phyloP scores from a whole-genome alignment of 2,113 vertebrate genomes.

The Arizona elegans region DNA sequence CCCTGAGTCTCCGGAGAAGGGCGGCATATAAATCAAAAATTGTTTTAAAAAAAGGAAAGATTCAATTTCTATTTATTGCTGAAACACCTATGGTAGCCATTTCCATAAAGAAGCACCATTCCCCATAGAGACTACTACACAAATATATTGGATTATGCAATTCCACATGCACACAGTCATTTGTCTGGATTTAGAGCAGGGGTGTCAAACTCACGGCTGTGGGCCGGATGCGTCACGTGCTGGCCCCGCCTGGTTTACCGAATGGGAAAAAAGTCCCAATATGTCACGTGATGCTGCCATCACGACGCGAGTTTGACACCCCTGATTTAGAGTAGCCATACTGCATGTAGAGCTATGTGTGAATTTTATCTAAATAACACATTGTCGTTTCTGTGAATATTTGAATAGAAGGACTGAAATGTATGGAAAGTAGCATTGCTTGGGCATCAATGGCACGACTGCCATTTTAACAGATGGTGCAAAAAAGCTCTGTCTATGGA shows the following conservation, averaged over 20 bases:
- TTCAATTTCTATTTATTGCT: neutral
- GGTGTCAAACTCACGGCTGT: no score
- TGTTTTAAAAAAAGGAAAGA: no score
- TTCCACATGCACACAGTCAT: neutral
- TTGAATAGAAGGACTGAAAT: neutral
- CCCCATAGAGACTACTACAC: neutral
- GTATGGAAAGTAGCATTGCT: neutral
- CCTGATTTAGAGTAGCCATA: neutral
- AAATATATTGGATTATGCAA: neutral
- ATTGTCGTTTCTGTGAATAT: neutral
- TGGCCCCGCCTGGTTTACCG: no score
- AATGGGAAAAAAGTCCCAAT: no score
- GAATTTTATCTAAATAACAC: neutral
- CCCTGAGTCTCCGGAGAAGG: no score
- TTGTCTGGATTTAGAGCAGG: neutral
- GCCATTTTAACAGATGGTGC: neutral
- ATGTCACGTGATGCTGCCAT: no score
- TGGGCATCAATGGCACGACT: neutral
- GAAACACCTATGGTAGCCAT: neutral
- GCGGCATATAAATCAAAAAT: no score
- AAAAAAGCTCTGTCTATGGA: neutral
- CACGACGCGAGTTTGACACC: no score
- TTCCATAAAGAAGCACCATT: neutral
- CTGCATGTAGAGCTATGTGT: neutral
- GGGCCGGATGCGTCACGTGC: no score